Base-by-base conservation (phyloP, 1,140 invertebrate genomes). In the Reticulitermes speratus region DNA sequence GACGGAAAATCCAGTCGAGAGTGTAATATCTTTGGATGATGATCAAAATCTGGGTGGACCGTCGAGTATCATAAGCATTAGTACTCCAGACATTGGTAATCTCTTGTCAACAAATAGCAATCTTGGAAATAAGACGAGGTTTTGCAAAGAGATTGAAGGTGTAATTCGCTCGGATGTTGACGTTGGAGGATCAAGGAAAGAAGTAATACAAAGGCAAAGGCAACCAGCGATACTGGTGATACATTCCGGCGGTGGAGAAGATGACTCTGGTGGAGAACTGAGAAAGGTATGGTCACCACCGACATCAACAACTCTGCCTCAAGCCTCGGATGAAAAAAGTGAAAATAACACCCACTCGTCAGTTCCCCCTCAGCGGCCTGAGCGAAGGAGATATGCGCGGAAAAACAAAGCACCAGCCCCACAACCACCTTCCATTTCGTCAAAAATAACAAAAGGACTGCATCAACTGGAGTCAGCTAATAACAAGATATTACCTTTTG, bases 11-110 rank as follows among this genome's bases (percentile, higher is more conserved):
- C 21, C 30, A 75, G 44, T 55, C 86, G 3, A 83, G 45, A 44
- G 38, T 23, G 44, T 84, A 23, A 44, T 55, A 23, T 48, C 69
- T 48, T 48, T 52, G 19, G 45, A 44, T 55, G 84, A 81, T 65
- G 38, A 48, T 38, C 12, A 84, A 19, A 86, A 86, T 52, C 84
- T 87, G 14, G 88, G 88, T 32, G 88, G 87, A 21, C 89, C 88
- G 8, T 89, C 88, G 55, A 89, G 88, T 84, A 89, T 90, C 5
- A 89, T 90, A 25, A 90, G 89, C 82, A 88, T 90, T 19, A 89
- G 89, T 65, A 89, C 89, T 21, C 89, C 90, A n/a, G 89, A 90
- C 55, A 85, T 82, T 44, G 85, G 69, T 30, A 82, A 87, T 25
- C 85, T 86, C 23, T 84, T 85, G 12, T 87, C 90, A 82, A 88